Percentiles rank a stretch among this genome's conserved stretches.
These are phyloP conservation scores for Drosophila borborema DNA, from an alignment of 2,888 invertebrate species.

Conservation along the genomic window DNA sequence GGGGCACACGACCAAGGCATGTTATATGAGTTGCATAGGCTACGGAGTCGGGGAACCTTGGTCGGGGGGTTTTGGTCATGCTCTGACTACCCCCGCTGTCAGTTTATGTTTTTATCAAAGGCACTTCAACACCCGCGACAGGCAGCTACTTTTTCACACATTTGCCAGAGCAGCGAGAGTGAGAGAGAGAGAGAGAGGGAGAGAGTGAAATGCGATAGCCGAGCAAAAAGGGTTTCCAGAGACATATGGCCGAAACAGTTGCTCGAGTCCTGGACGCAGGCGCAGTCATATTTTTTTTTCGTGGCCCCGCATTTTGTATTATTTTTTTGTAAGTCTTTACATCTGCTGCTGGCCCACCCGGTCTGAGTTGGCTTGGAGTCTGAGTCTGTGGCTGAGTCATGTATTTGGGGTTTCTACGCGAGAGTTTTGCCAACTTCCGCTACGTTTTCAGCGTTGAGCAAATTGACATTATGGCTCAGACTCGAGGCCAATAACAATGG, in stretches of 20 bases:
- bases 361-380: constrained; percentile 11
- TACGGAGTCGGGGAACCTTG: neutral
- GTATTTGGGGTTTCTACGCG: constrained; percentile 50
- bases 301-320: neutral
- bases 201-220: constrained; percentile 81
- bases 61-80: constrained; percentile 31
- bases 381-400: constrained; percentile 28
- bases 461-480: constrained; percentile 77
- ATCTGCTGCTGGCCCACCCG: constrained; percentile 74
- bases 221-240: constrained; percentile 74
- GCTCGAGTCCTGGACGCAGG: constrained; percentile 59
- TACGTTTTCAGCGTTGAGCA: constrained; percentile 64
- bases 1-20: constrained; percentile 64
- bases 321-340: constrained; percentile 70
- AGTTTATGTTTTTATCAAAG: constrained; percentile 76
- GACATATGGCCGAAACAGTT: constrained; percentile 73
- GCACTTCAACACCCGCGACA: constrained; percentile 65
- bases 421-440: constrained; percentile 74
- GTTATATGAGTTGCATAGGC: constrained; percentile 25
- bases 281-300: constrained; percentile 33
- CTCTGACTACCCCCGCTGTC: constrained; percentile 75
- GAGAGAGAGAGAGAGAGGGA: neutral
- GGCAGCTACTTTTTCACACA: constrained; percentile 55
- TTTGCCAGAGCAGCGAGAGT: constrained; percentile 2
- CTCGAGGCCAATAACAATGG: constrained; percentile 59